These are phyloP conservation scores for Muscicapa striata DNA, from an alignment of 2,797 vertebrate species.

Conservation along the genomic window DNA sequence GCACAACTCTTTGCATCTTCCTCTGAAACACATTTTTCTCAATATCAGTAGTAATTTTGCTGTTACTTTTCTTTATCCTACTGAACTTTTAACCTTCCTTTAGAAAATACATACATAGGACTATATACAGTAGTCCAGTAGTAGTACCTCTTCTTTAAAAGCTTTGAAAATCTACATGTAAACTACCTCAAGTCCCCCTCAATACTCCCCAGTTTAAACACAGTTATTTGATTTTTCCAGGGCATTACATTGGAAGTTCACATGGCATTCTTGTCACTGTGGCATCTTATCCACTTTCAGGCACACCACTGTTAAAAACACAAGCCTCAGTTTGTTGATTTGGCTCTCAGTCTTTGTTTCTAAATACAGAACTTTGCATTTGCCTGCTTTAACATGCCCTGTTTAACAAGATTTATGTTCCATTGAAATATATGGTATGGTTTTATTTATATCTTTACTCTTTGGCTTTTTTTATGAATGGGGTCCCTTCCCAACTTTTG, in stretches of 20 bases:
- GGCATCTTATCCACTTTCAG: neutral
- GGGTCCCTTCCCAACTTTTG: neutral
- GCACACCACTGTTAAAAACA: neutral
- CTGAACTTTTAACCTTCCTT: neutral
- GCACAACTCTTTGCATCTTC: neutral
- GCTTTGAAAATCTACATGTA: neutral
- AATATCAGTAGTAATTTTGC: neutral
- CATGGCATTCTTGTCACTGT: neutral
- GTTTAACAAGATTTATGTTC: slow-evolving; percentile 12
- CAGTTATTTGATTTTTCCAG: neutral
- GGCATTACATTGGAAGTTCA: neutral
- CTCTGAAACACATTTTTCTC: neutral
- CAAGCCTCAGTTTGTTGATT: neutral
- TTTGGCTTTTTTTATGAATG: slow-evolving; percentile 9
- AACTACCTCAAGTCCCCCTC: neutral
- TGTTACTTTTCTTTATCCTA: neutral
- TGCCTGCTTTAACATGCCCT: neutral
- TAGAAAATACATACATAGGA: neutral
- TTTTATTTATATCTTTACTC: slow-evolving; percentile 25
- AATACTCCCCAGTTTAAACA: neutral
- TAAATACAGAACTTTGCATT: neutral
- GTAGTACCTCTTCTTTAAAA: neutral
- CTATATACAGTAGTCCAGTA: neutral
- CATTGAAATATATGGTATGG: neutral
- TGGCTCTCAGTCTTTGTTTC: neutral